These are phyloP conservation scores for Rhea pennata DNA, from an alignment of 2,113 vertebrate genomes.

Conservation along the genomic window DNA sequence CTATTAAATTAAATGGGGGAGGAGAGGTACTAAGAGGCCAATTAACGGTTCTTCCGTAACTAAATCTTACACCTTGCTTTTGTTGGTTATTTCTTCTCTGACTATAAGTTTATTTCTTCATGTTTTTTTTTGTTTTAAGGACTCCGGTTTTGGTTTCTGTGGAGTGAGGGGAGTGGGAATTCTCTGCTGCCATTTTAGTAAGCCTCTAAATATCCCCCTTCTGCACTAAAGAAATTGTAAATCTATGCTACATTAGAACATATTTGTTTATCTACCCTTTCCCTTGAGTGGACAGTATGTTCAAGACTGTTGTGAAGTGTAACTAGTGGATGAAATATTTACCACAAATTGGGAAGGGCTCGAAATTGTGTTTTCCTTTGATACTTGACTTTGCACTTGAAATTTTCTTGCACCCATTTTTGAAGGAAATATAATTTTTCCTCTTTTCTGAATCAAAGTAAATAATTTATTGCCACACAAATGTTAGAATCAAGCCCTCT, in stretches of 20 bases:
- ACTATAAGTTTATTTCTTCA: neutral
- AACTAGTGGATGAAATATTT: neutral
- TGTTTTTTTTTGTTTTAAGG: neutral
- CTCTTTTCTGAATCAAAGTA: neutral
- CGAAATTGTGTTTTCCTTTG: neutral
- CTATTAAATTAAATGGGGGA: neutral
- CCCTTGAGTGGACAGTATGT: neutral
- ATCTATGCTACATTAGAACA: neutral
- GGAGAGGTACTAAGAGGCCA: neutral
- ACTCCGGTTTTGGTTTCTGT: neutral
- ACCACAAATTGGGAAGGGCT: neutral
- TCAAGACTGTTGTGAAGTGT: neutral
- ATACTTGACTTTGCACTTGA: neutral
- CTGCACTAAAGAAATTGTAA: neutral
- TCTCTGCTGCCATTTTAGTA: neutral
- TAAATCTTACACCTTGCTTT: neutral
- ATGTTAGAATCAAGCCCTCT: neutral
- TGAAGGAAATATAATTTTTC: neutral
- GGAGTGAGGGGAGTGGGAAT: too few species aligned
- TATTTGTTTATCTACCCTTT: neutral
- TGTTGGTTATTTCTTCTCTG: neutral
- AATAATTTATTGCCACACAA: neutral
- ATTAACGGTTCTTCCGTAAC: too few species aligned
- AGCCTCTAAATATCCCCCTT: neutral
- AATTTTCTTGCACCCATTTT: neutral